Conservation (phyloP, 1,140 invertebrate genomes). For the Nephila pilipes region DNA sequence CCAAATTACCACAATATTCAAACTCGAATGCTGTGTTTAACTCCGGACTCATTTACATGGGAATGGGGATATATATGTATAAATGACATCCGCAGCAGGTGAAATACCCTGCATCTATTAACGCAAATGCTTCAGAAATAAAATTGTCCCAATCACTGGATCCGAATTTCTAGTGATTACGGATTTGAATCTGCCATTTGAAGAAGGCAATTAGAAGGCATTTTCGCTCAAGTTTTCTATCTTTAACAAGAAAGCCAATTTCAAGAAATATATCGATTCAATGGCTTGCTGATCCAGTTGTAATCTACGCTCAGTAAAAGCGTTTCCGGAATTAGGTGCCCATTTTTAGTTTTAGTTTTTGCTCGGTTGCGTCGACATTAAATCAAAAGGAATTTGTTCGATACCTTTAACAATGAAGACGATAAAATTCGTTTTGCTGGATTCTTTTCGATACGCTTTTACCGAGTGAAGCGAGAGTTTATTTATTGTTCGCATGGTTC, state of each 20-base stretch:
- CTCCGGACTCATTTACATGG: constrained; percentile 16
- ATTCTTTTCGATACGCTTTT: neutral
- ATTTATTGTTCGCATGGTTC: neutral
- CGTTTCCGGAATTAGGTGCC: neutral
- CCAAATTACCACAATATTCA: constrained; percentile 33
- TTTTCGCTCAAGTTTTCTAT: constrained; percentile 51
- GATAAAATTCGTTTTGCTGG: neutral
- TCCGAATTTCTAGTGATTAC: constrained; percentile 46
- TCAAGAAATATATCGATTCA: constrained; percentile 25
- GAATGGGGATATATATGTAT: neutral
- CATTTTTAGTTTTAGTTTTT: neutral
- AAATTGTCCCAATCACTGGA: constrained; percentile 42
- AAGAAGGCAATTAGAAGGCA: constrained; percentile 48
- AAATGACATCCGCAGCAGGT: constrained; percentile 55
- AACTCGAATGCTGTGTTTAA: constrained; percentile 46
- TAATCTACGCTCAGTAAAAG: constrained; percentile 24
- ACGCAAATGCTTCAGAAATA: constrained; percentile 5
- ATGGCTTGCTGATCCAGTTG: neutral
- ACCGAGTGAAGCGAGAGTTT: neutral
- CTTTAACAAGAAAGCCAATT: constrained; percentile 42
- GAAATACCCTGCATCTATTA: constrained; percentile 29
- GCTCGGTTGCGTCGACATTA: neutral
- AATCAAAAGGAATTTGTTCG: constrained; percentile 15
- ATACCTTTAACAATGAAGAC: neutral
- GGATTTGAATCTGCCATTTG: constrained; percentile 19